Base-by-base conservation (phyloP, 2,888 invertebrate genomes). In the Drosophila greeni region DNA sequence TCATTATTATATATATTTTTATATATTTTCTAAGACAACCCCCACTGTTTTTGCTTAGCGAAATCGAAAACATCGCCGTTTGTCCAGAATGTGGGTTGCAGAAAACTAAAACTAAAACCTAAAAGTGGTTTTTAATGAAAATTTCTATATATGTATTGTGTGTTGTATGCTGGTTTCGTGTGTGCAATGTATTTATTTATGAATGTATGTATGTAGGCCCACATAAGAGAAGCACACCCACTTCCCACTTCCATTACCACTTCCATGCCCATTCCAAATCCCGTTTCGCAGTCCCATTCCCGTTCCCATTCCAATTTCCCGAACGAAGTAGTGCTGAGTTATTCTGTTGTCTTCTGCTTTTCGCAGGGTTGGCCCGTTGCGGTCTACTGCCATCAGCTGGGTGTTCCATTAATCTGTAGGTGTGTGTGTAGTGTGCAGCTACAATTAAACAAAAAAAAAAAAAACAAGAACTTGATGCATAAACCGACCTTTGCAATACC, bases 81-180 rank as follows among this genome's bases (percentile, higher is more conserved):
- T 2, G 37, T 7, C 29, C 58, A 76, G 70, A 82, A 84, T 83
- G 78, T 84, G 84, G 78, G 84, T 62, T 79, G 82, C 84, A 75
- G 75, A 82, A n/a, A n/a, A n/a, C n/a, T n/a, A n/a, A n/a, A 45
- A 45, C 59, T 45, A 45, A 43, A 60, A 73, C 84, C 74, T 81
- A 65, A 82, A 42, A 84, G 82, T 73, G 77, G 80, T 73, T 81
- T 80, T 79, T 82, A 82, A 84, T 80, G 71, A 84, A 79, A 84
- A 73, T 74, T 66, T 79, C 66, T 66, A 54, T 49, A 55, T 48
- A 48, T 33, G 48, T 33, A 49, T 31, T 56, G 23, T 33, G 48
- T 33, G 43, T 31, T 56, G 23, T 48, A 40, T 57, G 51, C 48
- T 62, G 64, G 54, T 61, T 60, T 65, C 61, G 58, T 16, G 42